phyloP scores from a whole-genome alignment of 2,113 vertebrate genomes.

The Chamaea fasciata region DNA sequence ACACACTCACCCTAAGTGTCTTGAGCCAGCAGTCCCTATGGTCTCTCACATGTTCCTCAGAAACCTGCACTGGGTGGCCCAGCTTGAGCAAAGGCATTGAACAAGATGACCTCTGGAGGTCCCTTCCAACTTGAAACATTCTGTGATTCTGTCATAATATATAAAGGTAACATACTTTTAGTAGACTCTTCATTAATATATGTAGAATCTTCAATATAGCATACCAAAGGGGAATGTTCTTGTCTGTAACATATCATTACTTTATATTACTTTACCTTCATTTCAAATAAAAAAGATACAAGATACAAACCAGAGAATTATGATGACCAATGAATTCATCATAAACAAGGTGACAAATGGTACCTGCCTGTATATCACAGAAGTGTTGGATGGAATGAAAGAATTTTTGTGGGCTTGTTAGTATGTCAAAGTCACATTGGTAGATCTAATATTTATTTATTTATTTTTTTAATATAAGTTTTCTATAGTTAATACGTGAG shows the following conservation, averaged over 20 bases:
- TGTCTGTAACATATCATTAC: background rate
- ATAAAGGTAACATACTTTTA: background rate
- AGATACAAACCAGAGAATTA: background rate
- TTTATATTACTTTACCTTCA: background rate
- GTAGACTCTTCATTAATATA: background rate
- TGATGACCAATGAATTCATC: background rate
- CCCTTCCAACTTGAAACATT: background rate
- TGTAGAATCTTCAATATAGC: background rate
- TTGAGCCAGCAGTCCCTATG: no score
- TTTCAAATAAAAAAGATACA: background rate
- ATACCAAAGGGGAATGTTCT: background rate
- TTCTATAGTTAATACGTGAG: background rate
- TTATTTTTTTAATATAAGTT: background rate
- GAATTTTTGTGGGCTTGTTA: background rate
- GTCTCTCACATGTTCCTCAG: background rate
- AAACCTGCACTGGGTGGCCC: background rate
- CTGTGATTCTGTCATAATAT: background rate
- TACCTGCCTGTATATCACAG: background rate
- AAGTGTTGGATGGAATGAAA: background rate
- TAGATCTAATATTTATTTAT: background rate
- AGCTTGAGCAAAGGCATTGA: background rate
- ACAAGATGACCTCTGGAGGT: background rate
- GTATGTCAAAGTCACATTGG: background rate
- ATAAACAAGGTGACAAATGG: background rate
- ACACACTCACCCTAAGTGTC: fast-evolving